These are phyloP conservation scores for Drosophila ironensis DNA, from an alignment of 1,140 invertebrate genomes.

Conservation along the genomic window DNA sequence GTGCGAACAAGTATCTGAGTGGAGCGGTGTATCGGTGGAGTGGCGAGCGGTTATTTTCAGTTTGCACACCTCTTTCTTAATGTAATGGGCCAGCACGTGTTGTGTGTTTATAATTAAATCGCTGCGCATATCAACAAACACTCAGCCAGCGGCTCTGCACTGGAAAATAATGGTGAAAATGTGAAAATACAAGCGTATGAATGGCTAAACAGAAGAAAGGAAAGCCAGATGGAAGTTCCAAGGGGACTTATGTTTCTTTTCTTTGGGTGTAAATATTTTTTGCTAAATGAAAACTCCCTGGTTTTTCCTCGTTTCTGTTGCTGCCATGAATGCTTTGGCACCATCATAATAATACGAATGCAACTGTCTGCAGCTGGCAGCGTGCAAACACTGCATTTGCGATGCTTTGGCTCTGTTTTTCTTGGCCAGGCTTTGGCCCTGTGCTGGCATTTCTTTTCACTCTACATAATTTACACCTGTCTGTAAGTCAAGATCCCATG, in stretches of 20 bases:
- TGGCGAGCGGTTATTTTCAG: constrained; percentile 56
- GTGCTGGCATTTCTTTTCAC: constrained; percentile 54
- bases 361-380: constrained; percentile 56
- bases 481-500: constrained; percentile 58
- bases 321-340: constrained; percentile 49
- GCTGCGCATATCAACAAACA: constrained; percentile 57
- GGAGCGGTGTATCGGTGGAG: background rate
- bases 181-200: no score
- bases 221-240: no score
- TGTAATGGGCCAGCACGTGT: constrained; percentile 61
- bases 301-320: background rate
- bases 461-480: constrained; percentile 73
- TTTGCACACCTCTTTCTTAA: constrained; percentile 54
- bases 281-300: no score
- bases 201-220: no score
- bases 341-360: constrained; percentile 60
- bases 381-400: constrained; percentile 2
- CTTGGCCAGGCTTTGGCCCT: constrained; percentile 1
- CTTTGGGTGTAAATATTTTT: no score
- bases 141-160: constrained; percentile 23
- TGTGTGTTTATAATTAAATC: constrained; percentile 78
- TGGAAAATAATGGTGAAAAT: background rate
- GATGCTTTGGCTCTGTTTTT: constrained; percentile 18
- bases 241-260: no score
- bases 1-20: background rate